Evolutionary conservation across 2,888 invertebrate species (phyloP), one percentile per base, ranked within the genome.

Genomic region (Dolichomitus sp.): DNA sequence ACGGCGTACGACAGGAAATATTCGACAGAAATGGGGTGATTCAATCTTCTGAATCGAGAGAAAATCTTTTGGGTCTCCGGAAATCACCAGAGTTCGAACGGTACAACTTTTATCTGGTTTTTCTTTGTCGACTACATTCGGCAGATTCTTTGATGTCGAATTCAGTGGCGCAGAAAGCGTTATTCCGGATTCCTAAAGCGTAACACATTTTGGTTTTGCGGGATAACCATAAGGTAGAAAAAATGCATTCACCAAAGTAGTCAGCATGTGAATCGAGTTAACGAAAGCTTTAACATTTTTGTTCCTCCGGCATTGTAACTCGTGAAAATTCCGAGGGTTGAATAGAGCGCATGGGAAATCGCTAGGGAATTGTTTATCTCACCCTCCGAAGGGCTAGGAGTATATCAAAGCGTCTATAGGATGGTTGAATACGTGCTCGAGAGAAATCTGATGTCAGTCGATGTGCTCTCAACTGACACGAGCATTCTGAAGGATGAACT

Each of bases 361-460:
- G 12, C 30, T 1, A 6, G 30, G 57, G 57, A 30, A 30, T 30
- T 14, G 27, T 14, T 2, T 14, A 30, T 14, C 57, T 57, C 57
- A 12, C 30, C 57, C 30, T 6, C 14, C 12, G 17, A 1, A 7
- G n/a, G 14, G 59, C 33, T 37, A 0, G 33, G 9, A 59, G 37
- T 59, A 59, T n/a, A 37, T 17, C 23, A 37, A 59, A 12, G 27
- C 1, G 57, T 30, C 57, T 52, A 11, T 11, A 23, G 52, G 52
- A 57, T 11, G 57, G 57, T 57, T 23, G 57, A 57, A 57, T 30
- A 63, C 63, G 63, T 42, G 63, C 9, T 42, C 48, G 45, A 45
- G 48, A 65, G 30, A 65, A 65, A 65, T 45, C 17, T 59, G 33
- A 14, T 9, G 42, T 19, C 9, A 19, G 12, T 63, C 19, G 42